phyloP scores from a whole-genome alignment of 1,140 invertebrate species.

The Bursaphelenchus mucronatus region DNA sequence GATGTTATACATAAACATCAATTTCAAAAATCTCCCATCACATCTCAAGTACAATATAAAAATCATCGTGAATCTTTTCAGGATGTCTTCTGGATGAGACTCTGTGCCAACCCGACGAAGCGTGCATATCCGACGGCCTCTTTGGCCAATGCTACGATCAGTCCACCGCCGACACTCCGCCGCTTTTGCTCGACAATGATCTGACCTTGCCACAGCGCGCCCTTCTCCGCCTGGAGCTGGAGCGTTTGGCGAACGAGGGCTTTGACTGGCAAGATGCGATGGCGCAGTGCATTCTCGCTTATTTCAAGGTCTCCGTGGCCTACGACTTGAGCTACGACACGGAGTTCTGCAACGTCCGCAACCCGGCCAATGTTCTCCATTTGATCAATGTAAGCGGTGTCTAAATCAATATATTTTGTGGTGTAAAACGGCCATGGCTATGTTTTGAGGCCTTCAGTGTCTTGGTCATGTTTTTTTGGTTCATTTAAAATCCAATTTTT shows the following conservation, averaged over 20 bases:
- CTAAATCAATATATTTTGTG: not conserved
- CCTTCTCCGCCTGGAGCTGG: constrained; percentile 38
- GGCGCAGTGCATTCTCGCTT: constrained; percentile 45
- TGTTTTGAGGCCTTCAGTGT: too few species aligned
- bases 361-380: constrained; percentile 42
- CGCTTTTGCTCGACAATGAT: constrained; percentile 35
- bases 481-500: too few species aligned
- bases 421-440: too few species aligned
- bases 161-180: constrained; percentile 22
- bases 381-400: constrained; percentile 37
- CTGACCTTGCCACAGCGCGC: constrained; percentile 27
- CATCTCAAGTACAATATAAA: not conserved
- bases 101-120: constrained; percentile 35
- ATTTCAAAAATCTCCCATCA: not conserved
- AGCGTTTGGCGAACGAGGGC: constrained; percentile 33
- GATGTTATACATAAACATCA: too few species aligned
- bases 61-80: constrained; percentile 21
- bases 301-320: constrained; percentile 40
- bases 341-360: constrained; percentile 43
- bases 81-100: constrained; percentile 42
- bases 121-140: constrained; percentile 44
- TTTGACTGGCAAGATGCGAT: constrained; percentile 46
- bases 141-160: constrained; percentile 49
- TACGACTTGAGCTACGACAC: constrained; percentile 47
- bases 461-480: too few species aligned